Base-by-base conservation (phyloP, 1,140 invertebrate genomes). In the Tetragnatha versicolor region DNA sequence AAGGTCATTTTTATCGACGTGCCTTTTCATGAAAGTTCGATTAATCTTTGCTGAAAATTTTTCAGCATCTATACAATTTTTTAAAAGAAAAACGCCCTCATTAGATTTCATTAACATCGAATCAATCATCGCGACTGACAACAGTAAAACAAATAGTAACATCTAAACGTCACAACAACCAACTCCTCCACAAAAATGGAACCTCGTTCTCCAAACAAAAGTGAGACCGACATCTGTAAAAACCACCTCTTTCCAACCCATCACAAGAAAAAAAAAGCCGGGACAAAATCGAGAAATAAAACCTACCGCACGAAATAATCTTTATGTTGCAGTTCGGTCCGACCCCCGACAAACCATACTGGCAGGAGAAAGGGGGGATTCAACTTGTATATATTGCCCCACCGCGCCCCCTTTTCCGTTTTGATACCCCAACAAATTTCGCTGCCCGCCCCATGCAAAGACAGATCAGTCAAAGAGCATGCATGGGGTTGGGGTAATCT, bases 401-500 rank as follows among this genome's bases (percentile, higher is more conserved):
- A 17, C 35, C 33, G 7, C 20, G 35, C 58, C 61, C 60, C 73
- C 60, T 49, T 65, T 33, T 37, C 73, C 73, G 73, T 65, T 77
- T 66, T 65, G 61, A 66, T 66, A 65, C 73, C 60, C 58, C 60
- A 65, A 65, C 45, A 65, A 77, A 66, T 65, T 65, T 53, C 33
- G 12, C 45, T 77, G 47, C 73, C 73, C 60, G 73, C 73, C 73
- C 73, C 25, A 63, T 33, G 39, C 42, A 63, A 55, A 77, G 73
- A 77, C 73, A 77, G 73, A 77, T 77, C 73, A 77, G 73, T 77
- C 73, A 77, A 77, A 77, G 73, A 29, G 61, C 60, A 65, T 77
- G 73, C 73, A 77, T 77, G 73, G 73, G 61, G n/a, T n/a, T n/a
- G n/a, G 61, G 73, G 73, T 77, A 77, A 77, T 77, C 73, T 77